phyloP scores from a whole-genome alignment of 2,797 vertebrate species.

The Novumbra hubbsi region DNA sequence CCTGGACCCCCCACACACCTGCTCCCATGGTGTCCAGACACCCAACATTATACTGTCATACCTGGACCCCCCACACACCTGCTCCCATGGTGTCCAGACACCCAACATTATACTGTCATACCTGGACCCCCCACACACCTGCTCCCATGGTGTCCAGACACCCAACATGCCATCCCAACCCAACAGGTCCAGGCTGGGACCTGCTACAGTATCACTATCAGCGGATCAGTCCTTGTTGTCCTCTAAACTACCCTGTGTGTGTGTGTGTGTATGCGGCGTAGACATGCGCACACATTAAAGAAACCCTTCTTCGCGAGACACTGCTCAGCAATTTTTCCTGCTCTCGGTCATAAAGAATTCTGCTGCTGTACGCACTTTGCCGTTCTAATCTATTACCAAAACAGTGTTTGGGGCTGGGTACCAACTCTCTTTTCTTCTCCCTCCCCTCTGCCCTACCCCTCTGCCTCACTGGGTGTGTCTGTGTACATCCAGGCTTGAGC shows the following conservation, averaged over 20 bases:
- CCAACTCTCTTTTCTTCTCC: conserved; percentile 3
- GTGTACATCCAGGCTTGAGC: conserved; percentile 26
- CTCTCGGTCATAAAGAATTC: conserved; percentile 72
- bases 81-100: conserved; percentile 89
- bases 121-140: not conserved
- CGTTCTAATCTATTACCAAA: conserved; percentile 71
- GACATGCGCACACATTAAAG: conserved; percentile 14
- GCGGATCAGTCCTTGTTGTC: conserved; percentile 16
- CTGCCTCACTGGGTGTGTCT: not conserved
- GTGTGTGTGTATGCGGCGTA: conserved; percentile 9
- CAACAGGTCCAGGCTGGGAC: conserved; percentile 41
- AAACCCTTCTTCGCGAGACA: conserved; percentile 32
- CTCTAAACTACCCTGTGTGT: not conserved
- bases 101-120: not conserved
- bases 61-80: no score
- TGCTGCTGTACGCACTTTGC: conserved; percentile 70
- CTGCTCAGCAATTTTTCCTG: conserved; percentile 64
- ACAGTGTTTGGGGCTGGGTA: conserved; percentile 32
- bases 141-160: not conserved
- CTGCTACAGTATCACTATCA: conserved; percentile 28
- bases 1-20: no score
- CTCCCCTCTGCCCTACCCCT: not conserved
- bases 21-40: conserved; percentile 89
- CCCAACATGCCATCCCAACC: not conserved
- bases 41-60: not conserved